These are phyloP conservation scores for Delichon dasypus DNA, from an alignment of 2,797 vertebrate genomes.

Conservation along the genomic window DNA sequence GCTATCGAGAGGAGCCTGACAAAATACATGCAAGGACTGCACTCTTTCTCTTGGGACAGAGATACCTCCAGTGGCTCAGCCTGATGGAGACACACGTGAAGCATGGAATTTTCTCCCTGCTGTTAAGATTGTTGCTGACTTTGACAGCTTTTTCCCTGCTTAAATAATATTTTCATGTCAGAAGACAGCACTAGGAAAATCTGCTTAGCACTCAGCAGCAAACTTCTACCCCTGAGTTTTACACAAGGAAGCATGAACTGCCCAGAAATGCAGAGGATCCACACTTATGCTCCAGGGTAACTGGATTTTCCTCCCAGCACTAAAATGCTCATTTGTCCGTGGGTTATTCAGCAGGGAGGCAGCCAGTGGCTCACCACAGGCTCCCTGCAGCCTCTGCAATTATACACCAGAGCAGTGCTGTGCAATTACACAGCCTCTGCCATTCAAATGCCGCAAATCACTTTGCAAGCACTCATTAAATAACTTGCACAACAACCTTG, in stretches of 20 bases:
- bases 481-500: slow-evolving; percentile 3
- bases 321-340: not conserved
- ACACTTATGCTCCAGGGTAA: not conserved
- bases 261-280: not conserved
- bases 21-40: not conserved
- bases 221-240: not conserved
- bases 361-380: not conserved
- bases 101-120: not conserved
- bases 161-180: not conserved
- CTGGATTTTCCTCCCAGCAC: not conserved
- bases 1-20: not conserved
- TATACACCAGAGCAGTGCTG: not conserved
- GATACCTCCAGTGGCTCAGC: not conserved
- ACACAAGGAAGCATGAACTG: not conserved
- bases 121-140: not conserved
- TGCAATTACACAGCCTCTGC: not conserved
- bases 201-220: not conserved
- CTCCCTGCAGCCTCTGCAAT: not conserved
- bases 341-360: not conserved
- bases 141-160: not conserved
- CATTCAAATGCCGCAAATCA: not conserved
- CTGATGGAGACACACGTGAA: not conserved
- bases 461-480: slow-evolving; percentile 16
- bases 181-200: not conserved
- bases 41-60: not conserved